Evolutionary conservation across 2,888 invertebrate species (phyloP), one percentile per base, ranked within the genome.

Genomic region (Drosophila mulleri): DNA sequence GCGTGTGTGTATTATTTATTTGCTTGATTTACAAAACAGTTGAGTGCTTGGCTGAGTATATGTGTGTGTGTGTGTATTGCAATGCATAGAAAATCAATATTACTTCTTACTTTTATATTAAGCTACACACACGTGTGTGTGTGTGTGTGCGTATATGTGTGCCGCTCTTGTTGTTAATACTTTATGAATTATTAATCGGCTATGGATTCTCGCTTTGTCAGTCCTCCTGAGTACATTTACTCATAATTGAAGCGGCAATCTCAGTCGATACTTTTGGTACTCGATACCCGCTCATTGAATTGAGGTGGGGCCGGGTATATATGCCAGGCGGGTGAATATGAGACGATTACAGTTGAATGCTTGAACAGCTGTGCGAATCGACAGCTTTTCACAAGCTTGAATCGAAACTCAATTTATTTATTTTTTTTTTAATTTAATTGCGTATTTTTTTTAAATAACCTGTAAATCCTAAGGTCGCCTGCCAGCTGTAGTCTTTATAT

Each of bases 51-150:
- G 7, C 14, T 50, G 32, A 50, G 32, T 23, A 3, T 23, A 3
- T 23, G 23, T 23, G 23, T 23, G 29, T 20, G 56, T 52, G 63
- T 60, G 37, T 45, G 29, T 44, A 65, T 54, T 80, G 72, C 78
- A 71, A 80, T 65, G 60, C 71, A 73, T 62, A 79, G 82, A 82
- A 83, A 83, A 83, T 83, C 82, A 88, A 83, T 83, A 88, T 58
- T 64, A 70, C 63, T 86, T 71, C 61, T 72, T 72, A 64, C 67
- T 54, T 58, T 65, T 41, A 64, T 44, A 32, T 57, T 48, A n/a
- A n/a, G 35, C 20, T 26, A 9, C 18, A 20, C 37, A 35, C 50
- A n/a, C 23, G 41, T 23, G 18, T 56, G 41, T 53, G 44, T 56
- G 23, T 41, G 39, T 61, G 23, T 52, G 39, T 39, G 52, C 47